Evolutionary conservation across 2,113 vertebrate species (phyloP), one percentile per base, ranked within the genome.

Genomic region (Semicossyphus pulcher): DNA sequence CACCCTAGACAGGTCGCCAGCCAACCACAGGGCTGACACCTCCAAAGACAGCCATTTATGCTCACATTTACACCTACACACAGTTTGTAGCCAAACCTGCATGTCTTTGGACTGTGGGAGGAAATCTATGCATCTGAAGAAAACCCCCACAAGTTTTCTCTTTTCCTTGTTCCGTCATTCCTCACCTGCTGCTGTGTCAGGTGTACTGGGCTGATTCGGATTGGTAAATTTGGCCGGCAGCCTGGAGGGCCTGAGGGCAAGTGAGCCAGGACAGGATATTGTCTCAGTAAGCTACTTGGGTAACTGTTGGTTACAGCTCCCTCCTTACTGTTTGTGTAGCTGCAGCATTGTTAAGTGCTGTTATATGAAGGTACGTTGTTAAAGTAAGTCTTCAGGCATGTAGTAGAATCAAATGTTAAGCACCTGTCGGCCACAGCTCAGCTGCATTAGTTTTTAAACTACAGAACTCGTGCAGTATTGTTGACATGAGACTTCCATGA

Each of bases 221-320:
- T 23, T 61, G 76, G 69, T 76, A 59, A 41, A 70, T 84, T 61
- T 83, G 83, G 86, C 78, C 58, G 36, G 49, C 62, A 72, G 84
- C 61, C 71, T 44, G 63, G 78, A 65, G 80, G 47, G 63, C 78
- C 76, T 76, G 54, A 62, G 31, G 80, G 59, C 20, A 36, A 65
- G 61, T 72, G 69, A 86, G 88, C 78, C 84, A 78, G 56, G 44
- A 67, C 90, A 90, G 87, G 87, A 88, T 88, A 88, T 89, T 89
- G 90, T 86, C 84, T 88, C 76, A 60, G 81, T 84, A 76, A 91
- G 84, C 70, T 80, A 84, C 75, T 81, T 80, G 80, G 61, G 72
- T 80, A 83, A 85, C 72, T 78, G 80, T 58, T 79, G 84, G 85
- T 85, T 80, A 88, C 74, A 36, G 57, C 21, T 62, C 18, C 53